These are phyloP conservation scores for Drosophila sp. DNA, from an alignment of 1,140 invertebrate species.

Conservation along the genomic window DNA sequence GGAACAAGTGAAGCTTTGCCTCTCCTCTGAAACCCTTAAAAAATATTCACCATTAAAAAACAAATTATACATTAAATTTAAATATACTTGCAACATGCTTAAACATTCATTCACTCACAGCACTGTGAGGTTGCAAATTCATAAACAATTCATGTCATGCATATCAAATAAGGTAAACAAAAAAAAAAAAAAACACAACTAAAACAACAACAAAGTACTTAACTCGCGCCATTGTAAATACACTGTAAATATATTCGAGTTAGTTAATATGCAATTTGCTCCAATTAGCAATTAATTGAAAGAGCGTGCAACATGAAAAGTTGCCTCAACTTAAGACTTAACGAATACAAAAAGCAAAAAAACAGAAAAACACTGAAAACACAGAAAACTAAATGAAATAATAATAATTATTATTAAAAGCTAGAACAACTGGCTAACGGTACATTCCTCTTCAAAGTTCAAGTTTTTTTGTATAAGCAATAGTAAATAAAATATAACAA, in stretches of 20 bases:
- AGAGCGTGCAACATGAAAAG: conserved; percentile 55
- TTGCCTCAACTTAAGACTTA: conserved; percentile 47
- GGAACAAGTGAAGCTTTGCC: no score
- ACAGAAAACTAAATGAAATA: conserved; percentile 20
- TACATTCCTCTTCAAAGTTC: conserved; percentile 80
- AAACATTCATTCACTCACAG: conserved; percentile 6
- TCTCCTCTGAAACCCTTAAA: background rate
- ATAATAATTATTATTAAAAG: conserved; percentile 17
- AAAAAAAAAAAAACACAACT: no score
- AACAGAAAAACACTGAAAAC: no score
- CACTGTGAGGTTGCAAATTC: conserved; percentile 13
- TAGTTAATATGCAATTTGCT: conserved; percentile 57
- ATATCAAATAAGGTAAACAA: conserved; percentile 62
- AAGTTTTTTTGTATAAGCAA: conserved; percentile 57
- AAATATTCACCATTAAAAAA: conserved; percentile 18
- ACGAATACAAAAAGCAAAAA: conserved; percentile 9
- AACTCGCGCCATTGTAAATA: conserved; percentile 73
- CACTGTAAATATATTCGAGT: conserved; percentile 51
- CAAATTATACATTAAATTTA: conserved; percentile 16
- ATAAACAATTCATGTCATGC: conserved; percentile 66
- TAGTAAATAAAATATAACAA: conserved; percentile 32
- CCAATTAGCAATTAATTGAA: conserved; percentile 69
- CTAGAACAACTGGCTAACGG: conserved; percentile 35
- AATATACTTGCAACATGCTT: conserved; percentile 25
- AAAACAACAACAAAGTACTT: conserved; percentile 61